Conservation (phyloP, 2,888 invertebrate genomes). For the Andrena minutula region DNA sequence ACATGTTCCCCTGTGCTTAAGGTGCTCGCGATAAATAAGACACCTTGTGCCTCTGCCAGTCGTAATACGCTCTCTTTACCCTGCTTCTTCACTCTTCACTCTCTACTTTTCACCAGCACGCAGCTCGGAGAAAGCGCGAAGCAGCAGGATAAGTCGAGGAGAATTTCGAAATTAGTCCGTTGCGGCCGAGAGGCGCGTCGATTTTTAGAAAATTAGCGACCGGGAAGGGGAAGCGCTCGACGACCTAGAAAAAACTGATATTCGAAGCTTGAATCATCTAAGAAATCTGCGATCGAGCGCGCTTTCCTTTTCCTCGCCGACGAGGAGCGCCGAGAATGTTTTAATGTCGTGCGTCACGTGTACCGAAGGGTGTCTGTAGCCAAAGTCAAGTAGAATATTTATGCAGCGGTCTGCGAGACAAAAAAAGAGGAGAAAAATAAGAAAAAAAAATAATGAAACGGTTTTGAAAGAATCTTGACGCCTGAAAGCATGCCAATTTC, state of each 20-base stretch:
- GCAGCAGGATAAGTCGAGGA: not conserved
- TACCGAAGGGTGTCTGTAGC: slow-evolving; percentile 44
- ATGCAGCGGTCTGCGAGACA: slow-evolving; percentile 23
- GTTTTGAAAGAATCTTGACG: slow-evolving; percentile 18
- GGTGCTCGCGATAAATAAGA: not conserved
- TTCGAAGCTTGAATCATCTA: not conserved
- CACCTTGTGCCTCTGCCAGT: not conserved
- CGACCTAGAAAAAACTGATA: not conserved
- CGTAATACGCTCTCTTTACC: not conserved
- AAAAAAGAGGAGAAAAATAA: not conserved
- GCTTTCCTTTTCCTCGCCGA: not conserved
- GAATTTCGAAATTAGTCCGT: not conserved
- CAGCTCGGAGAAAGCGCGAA: not conserved
- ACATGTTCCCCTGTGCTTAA: not conserved
- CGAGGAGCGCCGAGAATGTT: slow-evolving; percentile 8
- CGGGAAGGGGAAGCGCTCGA: not conserved
- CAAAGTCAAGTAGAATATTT: slow-evolving; percentile 53
- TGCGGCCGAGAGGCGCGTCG: not conserved
- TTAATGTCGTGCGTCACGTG: slow-evolving; percentile 3
- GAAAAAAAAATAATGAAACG: slow-evolving; percentile 2
- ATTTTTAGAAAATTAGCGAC: too few relatives aligned
- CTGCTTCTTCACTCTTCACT: not conserved
- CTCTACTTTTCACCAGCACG: not conserved
- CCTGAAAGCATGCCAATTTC: slow-evolving; percentile 1
- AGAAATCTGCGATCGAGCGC: not conserved